Evolutionary conservation across 2,797 vertebrate genomes (phyloP).

Genomic region (Chromis chromis): DNA sequence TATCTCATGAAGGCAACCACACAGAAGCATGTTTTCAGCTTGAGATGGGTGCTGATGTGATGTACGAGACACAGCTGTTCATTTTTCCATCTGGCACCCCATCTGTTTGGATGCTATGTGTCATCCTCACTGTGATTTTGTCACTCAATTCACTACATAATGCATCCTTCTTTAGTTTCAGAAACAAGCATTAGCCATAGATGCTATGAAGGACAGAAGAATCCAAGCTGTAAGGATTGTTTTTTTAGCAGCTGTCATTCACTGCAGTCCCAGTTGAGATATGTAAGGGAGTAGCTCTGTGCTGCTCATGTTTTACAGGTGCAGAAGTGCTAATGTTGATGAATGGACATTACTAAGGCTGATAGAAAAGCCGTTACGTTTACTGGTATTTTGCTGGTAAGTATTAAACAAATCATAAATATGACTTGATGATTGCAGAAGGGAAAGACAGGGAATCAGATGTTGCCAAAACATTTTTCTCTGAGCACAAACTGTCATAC

Average conservation of each 20-base stretch:
- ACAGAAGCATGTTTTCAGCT: not conserved
- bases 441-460: not conserved
- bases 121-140: constrained; percentile 2
- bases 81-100: constrained; percentile 21
- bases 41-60: not conserved
- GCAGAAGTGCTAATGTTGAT: not conserved
- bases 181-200: not conserved
- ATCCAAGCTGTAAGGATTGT: not conserved
- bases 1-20: not conserved
- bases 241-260: not conserved
- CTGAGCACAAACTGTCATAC: too few relatives aligned
- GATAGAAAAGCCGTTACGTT: not conserved
- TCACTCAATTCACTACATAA: not conserved
- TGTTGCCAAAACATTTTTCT: not conserved
- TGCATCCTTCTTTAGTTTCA: constrained; percentile 2
- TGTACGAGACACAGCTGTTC: constrained; percentile 27
- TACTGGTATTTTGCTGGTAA: not conserved
- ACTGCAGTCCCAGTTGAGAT: not conserved
- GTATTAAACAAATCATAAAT: not conserved
- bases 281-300: not conserved
- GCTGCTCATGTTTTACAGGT: not conserved
- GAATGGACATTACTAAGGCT: not conserved
- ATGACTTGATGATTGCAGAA: not conserved
- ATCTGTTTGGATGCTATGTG: constrained; percentile 17
- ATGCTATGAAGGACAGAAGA: not conserved